Evolutionary conservation across 1,140 invertebrate species (phyloP).

Genomic region (Cyphomyrmex costatus): DNA sequence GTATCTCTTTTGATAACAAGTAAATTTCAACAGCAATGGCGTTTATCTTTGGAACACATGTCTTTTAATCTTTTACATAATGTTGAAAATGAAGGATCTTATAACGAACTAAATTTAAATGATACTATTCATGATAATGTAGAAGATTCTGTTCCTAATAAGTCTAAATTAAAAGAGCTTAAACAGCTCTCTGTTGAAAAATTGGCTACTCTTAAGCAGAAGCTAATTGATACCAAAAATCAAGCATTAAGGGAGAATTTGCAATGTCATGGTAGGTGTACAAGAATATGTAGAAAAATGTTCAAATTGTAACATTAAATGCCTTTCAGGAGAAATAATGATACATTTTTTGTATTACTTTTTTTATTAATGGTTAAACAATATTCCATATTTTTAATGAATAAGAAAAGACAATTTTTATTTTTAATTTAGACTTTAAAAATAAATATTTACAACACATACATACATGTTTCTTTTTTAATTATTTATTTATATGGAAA

Average conservation of each 20-base stretch:
- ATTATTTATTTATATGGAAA: neutral
- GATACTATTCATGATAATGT: slow-evolving; percentile 83
- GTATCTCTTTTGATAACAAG: slow-evolving; percentile 91
- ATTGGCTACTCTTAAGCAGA: slow-evolving; percentile 89
- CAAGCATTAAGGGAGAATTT: slow-evolving; percentile 78
- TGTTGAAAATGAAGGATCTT: slow-evolving; percentile 82
- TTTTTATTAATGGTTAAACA: neutral
- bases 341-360: neutral
- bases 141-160: slow-evolving; percentile 85
- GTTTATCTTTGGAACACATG: slow-evolving; percentile 89
- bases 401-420: neutral
- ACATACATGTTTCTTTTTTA: neutral
- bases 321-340: neutral
- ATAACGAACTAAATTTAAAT: slow-evolving; percentile 69
- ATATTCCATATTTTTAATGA: neutral
- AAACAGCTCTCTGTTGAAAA: slow-evolving; percentile 91
- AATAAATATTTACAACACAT: neutral
- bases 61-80: slow-evolving; percentile 88
- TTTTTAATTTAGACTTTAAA: neutral
- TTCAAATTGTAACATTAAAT: neutral
- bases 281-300: neutral
- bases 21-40: slow-evolving; percentile 89
- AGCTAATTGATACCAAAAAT: slow-evolving; percentile 88
- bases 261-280: slow-evolving; percentile 58
- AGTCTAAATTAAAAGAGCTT: slow-evolving; percentile 89